Conservation (phyloP, 2,888 invertebrate genomes). For the Euzophera pinguis region DNA sequence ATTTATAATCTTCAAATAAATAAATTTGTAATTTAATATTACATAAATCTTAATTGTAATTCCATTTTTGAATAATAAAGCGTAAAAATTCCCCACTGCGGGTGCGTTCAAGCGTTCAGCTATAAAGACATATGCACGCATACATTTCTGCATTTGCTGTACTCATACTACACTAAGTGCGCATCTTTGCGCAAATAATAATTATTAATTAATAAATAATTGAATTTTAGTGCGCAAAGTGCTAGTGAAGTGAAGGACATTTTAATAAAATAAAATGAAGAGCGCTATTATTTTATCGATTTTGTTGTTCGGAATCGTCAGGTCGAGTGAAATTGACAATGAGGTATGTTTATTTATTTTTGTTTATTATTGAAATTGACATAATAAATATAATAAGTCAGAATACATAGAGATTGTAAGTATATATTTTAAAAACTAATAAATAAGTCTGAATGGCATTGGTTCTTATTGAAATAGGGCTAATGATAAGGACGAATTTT, state of each 20-base stretch:
- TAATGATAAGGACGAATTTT: no score
- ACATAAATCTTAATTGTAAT: not conserved
- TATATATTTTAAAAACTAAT: no score
- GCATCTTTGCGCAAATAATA: slow-evolving; percentile 24
- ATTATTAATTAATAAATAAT: not conserved
- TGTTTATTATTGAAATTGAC: not conserved
- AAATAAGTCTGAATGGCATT: no score
- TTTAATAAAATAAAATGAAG: slow-evolving; percentile 50
- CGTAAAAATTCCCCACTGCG: slow-evolving; percentile 49
- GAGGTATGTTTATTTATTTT: slow-evolving; percentile 40
- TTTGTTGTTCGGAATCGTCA: slow-evolving; percentile 62
- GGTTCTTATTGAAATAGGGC: no score
- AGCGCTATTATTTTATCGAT: slow-evolving; percentile 53
- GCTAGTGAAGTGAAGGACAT: slow-evolving; percentile 59
- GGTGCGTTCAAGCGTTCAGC: slow-evolving; percentile 44
- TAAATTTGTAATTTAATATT: no score
- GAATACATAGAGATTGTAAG: no score
- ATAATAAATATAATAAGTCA: not conserved
- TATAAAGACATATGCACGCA: slow-evolving; percentile 59
- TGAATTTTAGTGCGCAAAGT: slow-evolving; percentile 25
- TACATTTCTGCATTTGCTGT: slow-evolving; percentile 62
- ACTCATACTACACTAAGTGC: slow-evolving; percentile 30
- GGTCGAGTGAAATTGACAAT: slow-evolving; percentile 59
- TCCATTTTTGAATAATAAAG: not conserved
- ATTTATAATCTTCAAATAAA: no score